Evolutionary conservation across 2,888 invertebrate genomes (phyloP).

Genomic region (Stenotaenia linearis): DNA sequence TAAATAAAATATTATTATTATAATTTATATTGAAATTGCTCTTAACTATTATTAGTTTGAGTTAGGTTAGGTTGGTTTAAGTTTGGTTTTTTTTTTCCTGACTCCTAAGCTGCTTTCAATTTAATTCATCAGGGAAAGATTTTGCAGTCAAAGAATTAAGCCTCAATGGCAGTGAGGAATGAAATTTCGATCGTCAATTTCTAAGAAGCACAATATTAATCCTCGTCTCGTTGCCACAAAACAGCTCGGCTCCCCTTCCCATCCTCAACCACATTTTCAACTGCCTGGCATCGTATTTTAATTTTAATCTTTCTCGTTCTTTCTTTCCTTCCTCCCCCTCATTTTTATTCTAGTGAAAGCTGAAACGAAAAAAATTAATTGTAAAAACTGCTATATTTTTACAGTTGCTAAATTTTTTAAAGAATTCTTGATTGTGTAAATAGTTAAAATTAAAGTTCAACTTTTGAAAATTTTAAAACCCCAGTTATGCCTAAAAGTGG

Average conservation of each 20-base stretch:
- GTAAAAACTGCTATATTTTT: too few relatives aligned
- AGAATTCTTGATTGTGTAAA: too few relatives aligned
- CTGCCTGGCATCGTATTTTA: not conserved
- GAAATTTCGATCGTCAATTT: slow-evolving; percentile 6
- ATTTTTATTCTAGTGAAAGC: too few relatives aligned
- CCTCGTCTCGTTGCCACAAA: slow-evolving; percentile 20
- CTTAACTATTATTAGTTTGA: too few relatives aligned
- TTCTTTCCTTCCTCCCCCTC: not conserved
- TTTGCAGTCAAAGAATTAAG: not conserved
- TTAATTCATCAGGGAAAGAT: not conserved
- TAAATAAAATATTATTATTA: too few relatives aligned
- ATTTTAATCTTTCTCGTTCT: not conserved
- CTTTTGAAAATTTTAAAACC: too few relatives aligned
- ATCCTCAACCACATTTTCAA: not conserved
- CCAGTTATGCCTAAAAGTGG: too few relatives aligned
- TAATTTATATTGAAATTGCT: too few relatives aligned
- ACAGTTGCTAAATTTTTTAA: too few relatives aligned
- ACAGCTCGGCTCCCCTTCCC: not conserved
- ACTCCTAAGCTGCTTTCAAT: not conserved
- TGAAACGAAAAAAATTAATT: too few relatives aligned
- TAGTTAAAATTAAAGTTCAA: too few relatives aligned
- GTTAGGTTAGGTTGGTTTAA: too few relatives aligned
- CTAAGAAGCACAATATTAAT: slow-evolving; percentile 11
- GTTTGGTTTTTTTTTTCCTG: not conserved
- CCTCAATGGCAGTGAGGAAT: not conserved